These are phyloP conservation scores for Drosophila ananassae DNA, from an alignment of 1,140 invertebrate species.

Conservation along the genomic window DNA sequence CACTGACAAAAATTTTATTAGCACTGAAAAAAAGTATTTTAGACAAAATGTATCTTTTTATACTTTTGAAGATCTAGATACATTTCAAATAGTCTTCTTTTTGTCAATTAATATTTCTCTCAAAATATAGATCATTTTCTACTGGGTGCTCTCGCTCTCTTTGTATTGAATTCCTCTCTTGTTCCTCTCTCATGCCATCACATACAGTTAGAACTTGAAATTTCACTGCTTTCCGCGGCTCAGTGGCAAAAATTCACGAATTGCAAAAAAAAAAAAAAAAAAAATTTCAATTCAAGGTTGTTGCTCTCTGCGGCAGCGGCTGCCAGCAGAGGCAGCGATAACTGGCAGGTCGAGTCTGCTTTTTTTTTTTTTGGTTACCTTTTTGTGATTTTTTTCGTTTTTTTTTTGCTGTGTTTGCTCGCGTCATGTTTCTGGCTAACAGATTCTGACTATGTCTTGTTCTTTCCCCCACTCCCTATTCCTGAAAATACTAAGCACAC, in stretches of 20 bases:
- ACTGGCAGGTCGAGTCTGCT: constrained; percentile 34
- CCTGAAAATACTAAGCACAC: not conserved
- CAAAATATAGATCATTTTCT: not conserved
- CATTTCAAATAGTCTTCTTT: too few relatives aligned
- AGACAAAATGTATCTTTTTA: too few relatives aligned
- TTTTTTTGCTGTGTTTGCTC: constrained; percentile 19
- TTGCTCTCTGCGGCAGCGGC: constrained; percentile 57
- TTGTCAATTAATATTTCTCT: not conserved
- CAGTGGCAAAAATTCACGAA: constrained; percentile 68
- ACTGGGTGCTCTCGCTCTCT: constrained; percentile 7
- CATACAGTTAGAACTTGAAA: constrained; percentile 78
- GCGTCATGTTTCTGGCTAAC: constrained; percentile 38
- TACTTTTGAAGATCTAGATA: too few relatives aligned
- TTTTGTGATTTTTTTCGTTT: constrained; percentile 16
- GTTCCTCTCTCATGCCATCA: constrained; percentile 31
- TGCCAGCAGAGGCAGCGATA: constrained; percentile 14
- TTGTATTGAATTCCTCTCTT: not conserved
- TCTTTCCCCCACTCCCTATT: constrained; percentile 9
- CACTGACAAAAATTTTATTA: constrained; percentile 12
- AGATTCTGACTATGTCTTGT: constrained; percentile 15
- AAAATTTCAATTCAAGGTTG: constrained; percentile 79
- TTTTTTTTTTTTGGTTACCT: constrained; percentile 26
- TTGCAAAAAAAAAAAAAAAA: constrained; percentile 73
- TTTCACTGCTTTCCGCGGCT: constrained; percentile 53
- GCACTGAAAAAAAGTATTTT: not conserved